Conservation (phyloP, 2,888 invertebrate genomes). For the Andricus quercusramuli region DNA sequence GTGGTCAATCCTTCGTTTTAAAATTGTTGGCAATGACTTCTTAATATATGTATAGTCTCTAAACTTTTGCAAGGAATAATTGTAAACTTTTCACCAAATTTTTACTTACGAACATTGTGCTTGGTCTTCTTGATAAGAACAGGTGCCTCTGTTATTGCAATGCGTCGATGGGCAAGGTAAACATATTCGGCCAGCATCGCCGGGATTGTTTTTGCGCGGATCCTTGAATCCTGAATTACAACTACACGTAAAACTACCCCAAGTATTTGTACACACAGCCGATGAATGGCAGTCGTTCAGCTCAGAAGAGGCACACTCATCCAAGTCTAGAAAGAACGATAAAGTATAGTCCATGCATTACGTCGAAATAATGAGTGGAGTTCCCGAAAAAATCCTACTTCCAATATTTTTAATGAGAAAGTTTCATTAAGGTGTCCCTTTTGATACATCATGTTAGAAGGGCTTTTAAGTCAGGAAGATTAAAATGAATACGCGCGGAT, state of each 20-base stretch:
- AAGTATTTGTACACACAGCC: constrained; percentile 89
- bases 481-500: too few species aligned
- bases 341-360: too few species aligned
- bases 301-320: constrained; percentile 91
- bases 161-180: constrained; percentile 87
- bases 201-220: constrained; percentile 84
- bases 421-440: too few species aligned
- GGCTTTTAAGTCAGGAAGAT: too few species aligned
- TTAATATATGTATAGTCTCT: too few species aligned
- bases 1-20: too few species aligned
- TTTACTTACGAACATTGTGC: constrained; percentile 85
- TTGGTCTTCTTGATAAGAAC: constrained; percentile 88
- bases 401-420: too few species aligned
- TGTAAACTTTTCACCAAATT: neutral
- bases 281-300: constrained; percentile 91
- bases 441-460: too few species aligned
- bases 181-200: constrained; percentile 87
- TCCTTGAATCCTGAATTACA: constrained; percentile 89
- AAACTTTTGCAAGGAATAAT: too few species aligned
- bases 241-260: constrained; percentile 90
- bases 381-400: too few species aligned
- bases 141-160: constrained; percentile 92
- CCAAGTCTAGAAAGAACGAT: constrained; percentile 83
- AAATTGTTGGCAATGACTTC: too few species aligned
- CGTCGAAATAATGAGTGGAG: too few species aligned